phyloP scores from a whole-genome alignment of 1,140 invertebrate genomes.

The Hylaeus volcanicus region DNA sequence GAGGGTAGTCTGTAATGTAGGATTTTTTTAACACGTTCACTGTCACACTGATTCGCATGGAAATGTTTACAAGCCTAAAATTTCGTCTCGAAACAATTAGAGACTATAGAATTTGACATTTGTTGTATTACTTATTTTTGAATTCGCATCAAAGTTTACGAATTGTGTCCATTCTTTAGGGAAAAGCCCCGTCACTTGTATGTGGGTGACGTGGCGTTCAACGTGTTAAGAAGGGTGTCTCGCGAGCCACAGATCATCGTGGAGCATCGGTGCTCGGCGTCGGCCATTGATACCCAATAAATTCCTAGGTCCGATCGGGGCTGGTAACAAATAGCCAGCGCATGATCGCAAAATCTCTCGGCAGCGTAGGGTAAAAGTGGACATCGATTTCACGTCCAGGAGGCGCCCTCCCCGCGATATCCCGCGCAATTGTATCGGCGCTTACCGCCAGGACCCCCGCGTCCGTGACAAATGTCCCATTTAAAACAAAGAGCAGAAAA shows the following conservation, averaged over 20 bases:
- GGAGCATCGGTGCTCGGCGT: neutral
- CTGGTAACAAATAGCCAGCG: constrained; percentile 7
- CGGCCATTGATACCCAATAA: constrained; percentile 22
- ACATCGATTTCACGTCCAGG: neutral
- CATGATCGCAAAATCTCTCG: constrained; percentile 4
- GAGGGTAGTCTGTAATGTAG: too few relatives aligned
- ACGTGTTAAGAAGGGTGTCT: neutral
- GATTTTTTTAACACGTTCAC: too few relatives aligned
- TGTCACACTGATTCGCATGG: too few relatives aligned
- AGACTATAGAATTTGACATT: too few relatives aligned
- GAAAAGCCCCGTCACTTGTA: too few relatives aligned
- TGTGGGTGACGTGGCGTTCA: too few relatives aligned
- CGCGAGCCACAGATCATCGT: neutral
- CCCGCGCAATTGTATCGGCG: constrained; percentile 13
- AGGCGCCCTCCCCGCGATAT: neutral
- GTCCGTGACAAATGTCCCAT: constrained; percentile 16
- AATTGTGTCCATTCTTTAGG: too few relatives aligned
- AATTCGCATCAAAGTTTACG: too few relatives aligned
- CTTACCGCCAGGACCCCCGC: neutral
- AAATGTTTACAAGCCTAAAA: too few relatives aligned
- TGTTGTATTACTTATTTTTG: too few relatives aligned
- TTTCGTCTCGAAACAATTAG: too few relatives aligned
- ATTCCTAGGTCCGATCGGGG: neutral
- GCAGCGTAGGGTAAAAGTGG: neutral
- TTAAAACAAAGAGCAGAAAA: constrained; percentile 9